Conservation (phyloP, 92 coral and sea anemone species). For the Actinernus sp. region DNA sequence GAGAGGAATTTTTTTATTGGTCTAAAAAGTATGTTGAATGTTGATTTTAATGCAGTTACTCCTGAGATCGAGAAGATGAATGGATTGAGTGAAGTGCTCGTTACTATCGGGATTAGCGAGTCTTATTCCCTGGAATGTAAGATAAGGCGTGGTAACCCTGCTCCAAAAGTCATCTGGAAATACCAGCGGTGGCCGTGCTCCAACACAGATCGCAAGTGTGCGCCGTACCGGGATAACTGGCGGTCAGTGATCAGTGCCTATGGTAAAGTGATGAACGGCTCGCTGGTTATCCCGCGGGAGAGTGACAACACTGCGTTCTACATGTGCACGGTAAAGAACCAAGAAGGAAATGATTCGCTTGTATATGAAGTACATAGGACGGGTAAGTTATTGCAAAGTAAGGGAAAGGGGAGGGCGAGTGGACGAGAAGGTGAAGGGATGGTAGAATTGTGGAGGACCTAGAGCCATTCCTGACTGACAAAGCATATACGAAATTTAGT, state of each 20-base stretch:
- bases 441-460: too few relatives aligned
- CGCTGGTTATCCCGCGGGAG: constrained; percentile 15
- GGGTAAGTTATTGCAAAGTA: constrained; percentile 14
- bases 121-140: constrained; percentile 24
- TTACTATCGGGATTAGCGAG: neutral
- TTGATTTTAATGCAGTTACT: constrained; percentile 21
- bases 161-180: constrained; percentile 60
- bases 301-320: constrained; percentile 29
- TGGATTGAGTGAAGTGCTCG: neutral
- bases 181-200: constrained; percentile 46
- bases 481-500: too few relatives aligned
- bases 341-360: constrained; percentile 14
- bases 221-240: constrained; percentile 37
- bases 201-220: constrained; percentile 3
- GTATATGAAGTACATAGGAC: constrained; percentile 37
- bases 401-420: neutral
- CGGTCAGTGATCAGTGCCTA: neutral
- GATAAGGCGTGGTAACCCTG: constrained; percentile 42
- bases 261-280: constrained; percentile 11
- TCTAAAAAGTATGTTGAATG: neutral
- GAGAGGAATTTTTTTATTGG: too few relatives aligned
- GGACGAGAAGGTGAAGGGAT: too few relatives aligned
- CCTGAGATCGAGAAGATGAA: constrained; percentile 12
- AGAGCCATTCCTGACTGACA: too few relatives aligned
- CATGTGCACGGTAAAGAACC: constrained; percentile 58